phyloP scores from a whole-genome alignment of 2,888 invertebrate genomes.

The Papilio elwesi region DNA sequence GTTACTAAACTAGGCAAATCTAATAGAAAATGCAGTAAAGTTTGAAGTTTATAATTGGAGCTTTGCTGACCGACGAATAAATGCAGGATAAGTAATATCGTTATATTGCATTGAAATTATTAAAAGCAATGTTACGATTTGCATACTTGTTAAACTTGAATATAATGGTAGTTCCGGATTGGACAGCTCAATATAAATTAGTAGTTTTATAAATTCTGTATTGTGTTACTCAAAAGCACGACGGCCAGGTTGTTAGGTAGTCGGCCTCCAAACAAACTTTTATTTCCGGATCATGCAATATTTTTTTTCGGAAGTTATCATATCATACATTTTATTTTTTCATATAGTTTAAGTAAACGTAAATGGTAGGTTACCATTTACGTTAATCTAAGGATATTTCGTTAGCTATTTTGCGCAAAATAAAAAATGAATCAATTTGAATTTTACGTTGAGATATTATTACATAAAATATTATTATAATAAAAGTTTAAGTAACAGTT shows the following conservation, averaged over 20 bases:
- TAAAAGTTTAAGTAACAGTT: neutral
- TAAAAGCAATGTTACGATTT: conserved; percentile 28
- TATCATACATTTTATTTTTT: neutral
- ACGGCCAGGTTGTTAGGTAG: neutral
- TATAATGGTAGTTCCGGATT: conserved; percentile 36
- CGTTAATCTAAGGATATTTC: too few species aligned
- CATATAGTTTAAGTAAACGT: too few species aligned
- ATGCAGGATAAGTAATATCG: conserved; percentile 22
- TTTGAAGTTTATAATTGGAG: neutral
- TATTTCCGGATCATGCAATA: neutral
- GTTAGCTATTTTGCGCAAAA: too few species aligned
- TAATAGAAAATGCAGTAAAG: neutral
- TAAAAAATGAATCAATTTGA: too few species aligned
- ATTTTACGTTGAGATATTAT: too few species aligned
- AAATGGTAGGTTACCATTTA: too few species aligned
- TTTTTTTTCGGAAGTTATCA: neutral
- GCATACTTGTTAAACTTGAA: conserved; percentile 40
- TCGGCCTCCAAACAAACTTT: neutral
- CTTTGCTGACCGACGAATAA: neutral
- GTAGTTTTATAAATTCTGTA: neutral
- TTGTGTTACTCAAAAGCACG: neutral
- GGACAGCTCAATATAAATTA: conserved; percentile 5
- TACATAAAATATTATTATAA: too few species aligned
- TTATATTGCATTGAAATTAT: conserved; percentile 26
- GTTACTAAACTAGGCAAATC: neutral